Percentiles rank a stretch among this genome's conserved stretches.
Conservation (phyloP, 2,888 invertebrate genomes). For the Brachylomia viminalis region DNA sequence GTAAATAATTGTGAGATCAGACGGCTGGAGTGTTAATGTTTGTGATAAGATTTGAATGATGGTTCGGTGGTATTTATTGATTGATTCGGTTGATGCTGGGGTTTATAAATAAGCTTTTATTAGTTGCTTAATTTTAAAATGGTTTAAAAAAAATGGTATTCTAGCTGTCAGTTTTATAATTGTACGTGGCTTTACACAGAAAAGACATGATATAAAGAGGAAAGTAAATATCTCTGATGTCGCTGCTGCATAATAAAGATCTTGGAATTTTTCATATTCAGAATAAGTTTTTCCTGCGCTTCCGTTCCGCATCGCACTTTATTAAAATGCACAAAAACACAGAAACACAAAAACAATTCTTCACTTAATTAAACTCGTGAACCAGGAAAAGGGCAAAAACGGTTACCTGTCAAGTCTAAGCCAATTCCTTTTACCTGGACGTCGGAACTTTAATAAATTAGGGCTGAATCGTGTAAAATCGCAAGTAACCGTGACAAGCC, state of each 20-base stretch:
- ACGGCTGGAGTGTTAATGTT: conserved; percentile 8
- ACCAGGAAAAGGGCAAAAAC: conserved; percentile 49
- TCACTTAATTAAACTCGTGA: conserved; percentile 44
- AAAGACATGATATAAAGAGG: background rate
- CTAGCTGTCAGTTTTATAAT: background rate
- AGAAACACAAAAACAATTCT: conserved; percentile 13
- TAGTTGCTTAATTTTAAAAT: background rate
- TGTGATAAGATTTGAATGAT: conserved; percentile 17
- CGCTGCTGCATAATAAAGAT: background rate
- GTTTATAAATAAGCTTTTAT: background rate
- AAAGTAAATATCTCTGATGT: conserved; percentile 3
- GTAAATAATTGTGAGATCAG: conserved; percentile 40
- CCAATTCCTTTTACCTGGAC: conserved; percentile 53
- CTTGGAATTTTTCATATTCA: conserved; percentile 19
- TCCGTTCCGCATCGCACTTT: background rate
- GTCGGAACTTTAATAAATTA: conserved; percentile 68
- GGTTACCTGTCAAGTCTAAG: conserved; percentile 66
- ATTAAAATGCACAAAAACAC: conserved; percentile 21
- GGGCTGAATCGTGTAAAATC: conserved; percentile 65
- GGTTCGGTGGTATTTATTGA: background rate
- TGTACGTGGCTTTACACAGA: background rate
- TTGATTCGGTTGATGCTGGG: background rate
- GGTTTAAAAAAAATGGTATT: background rate
- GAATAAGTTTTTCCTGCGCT: conserved; percentile 2
- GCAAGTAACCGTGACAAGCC: conserved; percentile 71